phyloP scores from a whole-genome alignment of 2,888 invertebrate species.

The Hyles lineata region DNA sequence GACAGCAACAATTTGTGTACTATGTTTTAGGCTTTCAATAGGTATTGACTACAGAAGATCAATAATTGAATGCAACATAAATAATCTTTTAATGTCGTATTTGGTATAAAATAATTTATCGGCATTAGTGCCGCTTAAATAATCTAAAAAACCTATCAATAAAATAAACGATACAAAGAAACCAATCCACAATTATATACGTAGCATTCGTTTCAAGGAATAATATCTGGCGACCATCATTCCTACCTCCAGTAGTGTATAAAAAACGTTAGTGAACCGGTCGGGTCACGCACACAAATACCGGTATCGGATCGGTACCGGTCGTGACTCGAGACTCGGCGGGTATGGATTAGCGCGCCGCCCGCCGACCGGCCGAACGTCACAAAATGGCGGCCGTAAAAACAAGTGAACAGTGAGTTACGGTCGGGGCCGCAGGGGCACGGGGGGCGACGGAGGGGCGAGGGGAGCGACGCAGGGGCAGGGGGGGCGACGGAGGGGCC shows the following conservation, averaged over 20 bases:
- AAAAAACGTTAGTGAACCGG: constrained; percentile 38
- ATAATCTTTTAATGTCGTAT: no score
- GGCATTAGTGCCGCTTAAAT: background rate
- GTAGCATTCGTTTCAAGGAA: constrained; percentile 25
- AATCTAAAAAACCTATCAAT: background rate
- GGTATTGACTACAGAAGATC: no score
- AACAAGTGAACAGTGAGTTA: constrained; percentile 85
- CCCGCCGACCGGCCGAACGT: constrained; percentile 80
- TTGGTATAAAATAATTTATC: no score
- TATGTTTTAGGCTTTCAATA: no score
- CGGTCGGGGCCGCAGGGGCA: constrained; percentile 60
- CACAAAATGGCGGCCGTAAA: constrained; percentile 85
- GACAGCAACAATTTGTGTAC: no score
- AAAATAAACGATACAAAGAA: background rate
- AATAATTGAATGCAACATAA: no score
- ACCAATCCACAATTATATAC: constrained; percentile 4
- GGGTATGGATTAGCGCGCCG: constrained; percentile 74
- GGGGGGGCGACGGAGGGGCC: constrained; percentile 48
- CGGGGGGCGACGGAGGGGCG: constrained; percentile 41
- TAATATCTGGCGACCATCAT: constrained; percentile 28
- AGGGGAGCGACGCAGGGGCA: constrained; percentile 41
- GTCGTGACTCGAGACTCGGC: constrained; percentile 39
- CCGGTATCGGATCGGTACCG: constrained; percentile 42
- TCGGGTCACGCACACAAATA: constrained; percentile 69
- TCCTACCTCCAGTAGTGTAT: constrained; percentile 41